Evolutionary conservation across 2,113 vertebrate genomes (phyloP), one percentile per base, ranked within the genome.

Genomic region (Erinaceus europaeus): DNA sequence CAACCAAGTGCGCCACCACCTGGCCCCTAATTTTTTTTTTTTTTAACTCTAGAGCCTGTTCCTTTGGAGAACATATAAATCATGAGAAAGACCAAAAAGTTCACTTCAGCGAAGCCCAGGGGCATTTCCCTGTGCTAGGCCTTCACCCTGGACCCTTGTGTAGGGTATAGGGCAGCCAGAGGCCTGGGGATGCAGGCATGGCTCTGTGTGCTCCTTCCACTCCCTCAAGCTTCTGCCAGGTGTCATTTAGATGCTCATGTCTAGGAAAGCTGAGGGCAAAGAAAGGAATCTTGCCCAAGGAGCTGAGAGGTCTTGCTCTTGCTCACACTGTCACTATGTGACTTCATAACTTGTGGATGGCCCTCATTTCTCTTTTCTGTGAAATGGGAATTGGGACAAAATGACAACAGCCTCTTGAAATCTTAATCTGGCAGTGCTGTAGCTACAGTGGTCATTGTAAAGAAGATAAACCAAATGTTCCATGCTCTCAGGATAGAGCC

Each of bases 41-140:
- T n/a, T n/a, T n/a, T n/a, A n/a, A n/a, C n/a, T n/a, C n/a, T n/a
- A 42, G 69, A n/a, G 17, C 42, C 27, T 48, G 40, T 9, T 69
- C 36, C 48, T 71, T 57, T 7, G 44, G 32, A 65, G 25, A 21
- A 34, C 44, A 12, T 1, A 6, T 6, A 9, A 40, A 34, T 3
- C 8, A 20, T 34, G 44, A 74, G 40, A 67, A 44, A 71, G 38
- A 6, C 14, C 2, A 10, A 20, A n/a, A 11, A 29, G 6, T n/a
- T 74, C 17, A 27, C 14, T 29, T 50, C 53, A 40, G 42, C n/a
- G n/a, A 42, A 44, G 1, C 14, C 27, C 25, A 29, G 36, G 0
- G 1, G 15, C 4, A 0, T 6, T 15, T 42, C 18, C 20, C 9
- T 23, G 25, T 71, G 46, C 25, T 73, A 0, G n/a, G n/a, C n/a